Base-by-base conservation (phyloP, 2,113 vertebrate species). In the Ceyx melanurus region DNA sequence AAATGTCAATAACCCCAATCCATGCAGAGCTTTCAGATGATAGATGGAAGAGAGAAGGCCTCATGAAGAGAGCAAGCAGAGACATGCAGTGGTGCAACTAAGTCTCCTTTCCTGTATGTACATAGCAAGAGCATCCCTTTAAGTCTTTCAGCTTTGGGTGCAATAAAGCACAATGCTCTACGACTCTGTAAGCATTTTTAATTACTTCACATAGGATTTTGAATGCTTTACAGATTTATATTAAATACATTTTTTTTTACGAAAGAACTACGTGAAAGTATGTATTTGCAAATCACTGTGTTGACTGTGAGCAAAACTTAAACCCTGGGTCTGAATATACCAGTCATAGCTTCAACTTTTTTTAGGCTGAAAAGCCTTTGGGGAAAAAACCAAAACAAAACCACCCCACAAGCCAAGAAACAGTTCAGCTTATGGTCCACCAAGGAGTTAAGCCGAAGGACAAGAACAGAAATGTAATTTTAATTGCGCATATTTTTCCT, bases 361-460 rank as follows among this genome's bases (percentile, higher is more conserved):
- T 2, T 65, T 48, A 88, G 57, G 26, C 14, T 66, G 51, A 76
- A 93, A 96, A 93, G 21, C 61, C 57, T 58, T 31, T 45, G 81
- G 51, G 61, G 6, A 4, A 16, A 37, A 37, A 68, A n/a, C 5
- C 22, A 26, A 33, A 42, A 15, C 19, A 18, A 75, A 70, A 67
- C 28, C 68, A 58, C 6, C 22, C 35, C 35, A 35, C 37, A 73
- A 58, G 13, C 3, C 11, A 28, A 23, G 31, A 72, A 74, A 57
- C 11, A 51, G 57, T 89, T 72, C n/a, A 35, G 20, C 31, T 87
- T 54, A 31, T 43, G 22, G 54, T 72, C 37, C 37, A 89, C 28
- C 29, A 85, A 92, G 53, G 90, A 54, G 89, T 96, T 96, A 96
- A 95, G 62, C 42, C 87, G 78, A 94, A 93, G 43, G 75, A 95